These are phyloP conservation scores for Chelonoidis abingdonii DNA, from an alignment of 2,113 vertebrate genomes.

Conservation along the genomic window DNA sequence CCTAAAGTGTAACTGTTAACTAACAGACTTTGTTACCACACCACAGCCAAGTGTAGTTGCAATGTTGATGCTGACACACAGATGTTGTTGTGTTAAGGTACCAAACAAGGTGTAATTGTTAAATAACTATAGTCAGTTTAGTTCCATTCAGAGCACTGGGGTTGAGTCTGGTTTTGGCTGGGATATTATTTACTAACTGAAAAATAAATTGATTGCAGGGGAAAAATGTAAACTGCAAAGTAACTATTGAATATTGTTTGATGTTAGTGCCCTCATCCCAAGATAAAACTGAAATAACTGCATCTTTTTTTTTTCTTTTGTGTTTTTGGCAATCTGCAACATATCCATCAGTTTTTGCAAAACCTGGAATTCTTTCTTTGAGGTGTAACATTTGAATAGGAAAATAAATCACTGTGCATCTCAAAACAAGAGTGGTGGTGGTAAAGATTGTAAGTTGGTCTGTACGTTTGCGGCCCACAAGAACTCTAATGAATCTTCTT, in stretches of 20 bases:
- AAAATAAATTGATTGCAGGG: rapidly evolving
- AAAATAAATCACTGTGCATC: neutral
- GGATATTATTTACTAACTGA: rapidly evolving
- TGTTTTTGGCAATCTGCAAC: neutral
- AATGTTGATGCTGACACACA: neutral
- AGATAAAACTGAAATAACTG: neutral
- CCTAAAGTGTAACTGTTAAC: neutral
- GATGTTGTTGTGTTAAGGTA: rapidly evolving
- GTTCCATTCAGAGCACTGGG: rapidly evolving
- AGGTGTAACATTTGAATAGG: rapidly evolving
- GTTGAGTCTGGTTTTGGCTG: rapidly evolving
- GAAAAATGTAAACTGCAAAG: neutral
- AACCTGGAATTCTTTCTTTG: neutral
- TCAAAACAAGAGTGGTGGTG: neutral
- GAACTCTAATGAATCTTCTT: neutral
- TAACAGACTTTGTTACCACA: neutral
- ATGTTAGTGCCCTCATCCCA: neutral
- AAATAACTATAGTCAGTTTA: rapidly evolving
- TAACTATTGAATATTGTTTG: neutral
- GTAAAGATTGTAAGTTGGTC: neutral
- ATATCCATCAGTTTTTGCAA: neutral
- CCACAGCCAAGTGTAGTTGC: rapidly evolving
- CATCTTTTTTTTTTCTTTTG: neutral
- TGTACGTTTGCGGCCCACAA: no score
- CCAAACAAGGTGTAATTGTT: neutral